A percentile compares a stretch with the other conserved stretches of the same genome.
Evolutionary conservation across 2,888 invertebrate species (phyloP).

Genomic region (Amphiduros pacificus): DNA sequence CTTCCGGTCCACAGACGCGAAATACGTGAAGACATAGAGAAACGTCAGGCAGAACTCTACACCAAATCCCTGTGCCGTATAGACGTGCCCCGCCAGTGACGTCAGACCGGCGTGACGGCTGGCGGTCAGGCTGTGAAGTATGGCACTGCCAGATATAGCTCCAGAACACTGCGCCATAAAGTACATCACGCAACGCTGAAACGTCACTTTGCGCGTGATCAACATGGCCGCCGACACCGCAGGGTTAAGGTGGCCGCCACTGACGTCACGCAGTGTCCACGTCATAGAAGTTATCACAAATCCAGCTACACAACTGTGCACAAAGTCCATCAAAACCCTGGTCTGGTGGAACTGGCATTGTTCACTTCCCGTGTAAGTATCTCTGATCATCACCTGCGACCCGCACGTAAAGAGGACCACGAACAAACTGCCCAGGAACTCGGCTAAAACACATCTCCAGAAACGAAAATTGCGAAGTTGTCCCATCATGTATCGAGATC

Average conservation of each 20-base stretch:
- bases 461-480: background rate
- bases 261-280: background rate
- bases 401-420: background rate
- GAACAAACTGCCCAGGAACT: background rate
- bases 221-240: background rate
- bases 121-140: background rate
- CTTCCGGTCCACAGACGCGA: background rate
- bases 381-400: background rate
- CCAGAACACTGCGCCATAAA: background rate
- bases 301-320: background rate
- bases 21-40: background rate
- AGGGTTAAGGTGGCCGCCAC: background rate
- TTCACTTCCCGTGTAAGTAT: no score
- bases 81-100: background rate
- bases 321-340: background rate
- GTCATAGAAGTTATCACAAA: background rate
- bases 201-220: background rate
- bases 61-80: background rate
- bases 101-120: background rate
- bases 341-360: background rate
- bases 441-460: background rate
- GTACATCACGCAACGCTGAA: background rate
- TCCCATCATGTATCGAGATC: background rate
- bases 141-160: background rate
- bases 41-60: slow-evolving; percentile 1